These are phyloP conservation scores for Hippolais icterina DNA, from an alignment of 2,113 vertebrate species.

Conservation along the genomic window DNA sequence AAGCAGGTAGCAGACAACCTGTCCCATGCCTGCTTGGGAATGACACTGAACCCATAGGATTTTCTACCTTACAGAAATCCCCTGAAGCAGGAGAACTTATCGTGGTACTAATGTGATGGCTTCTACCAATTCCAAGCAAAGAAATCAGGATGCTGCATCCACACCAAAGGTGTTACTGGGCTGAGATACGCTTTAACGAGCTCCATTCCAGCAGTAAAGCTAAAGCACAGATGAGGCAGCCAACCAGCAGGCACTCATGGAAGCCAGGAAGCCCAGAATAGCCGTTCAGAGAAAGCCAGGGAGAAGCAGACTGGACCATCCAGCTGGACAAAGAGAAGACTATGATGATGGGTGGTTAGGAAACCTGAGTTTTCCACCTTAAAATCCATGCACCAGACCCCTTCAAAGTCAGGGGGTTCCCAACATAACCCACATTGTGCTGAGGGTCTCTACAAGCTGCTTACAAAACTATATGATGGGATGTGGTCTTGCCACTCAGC, in stretches of 20 bases:
- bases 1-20: not conserved
- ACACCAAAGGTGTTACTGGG: not conserved
- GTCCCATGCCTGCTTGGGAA: not conserved
- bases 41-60: not conserved
- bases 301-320: not conserved
- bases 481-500: not conserved
- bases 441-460: not conserved
- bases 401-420: not conserved
- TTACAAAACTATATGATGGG: accelerated
- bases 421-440: not conserved
- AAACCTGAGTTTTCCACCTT: not conserved
- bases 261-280: not conserved
- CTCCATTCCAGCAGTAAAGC: not conserved
- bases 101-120: accelerated
- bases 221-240: not conserved
- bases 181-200: not conserved
- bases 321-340: not conserved
- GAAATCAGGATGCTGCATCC: not conserved
- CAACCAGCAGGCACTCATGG: not conserved
- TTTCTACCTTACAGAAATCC: not conserved
- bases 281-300: not conserved
- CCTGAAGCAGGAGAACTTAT: not conserved
- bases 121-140: not conserved
- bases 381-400: not conserved
- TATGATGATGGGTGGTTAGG: not conserved